These are phyloP conservation scores for Regulus satrapa DNA, from an alignment of 2,113 vertebrate genomes.

Conservation along the genomic window DNA sequence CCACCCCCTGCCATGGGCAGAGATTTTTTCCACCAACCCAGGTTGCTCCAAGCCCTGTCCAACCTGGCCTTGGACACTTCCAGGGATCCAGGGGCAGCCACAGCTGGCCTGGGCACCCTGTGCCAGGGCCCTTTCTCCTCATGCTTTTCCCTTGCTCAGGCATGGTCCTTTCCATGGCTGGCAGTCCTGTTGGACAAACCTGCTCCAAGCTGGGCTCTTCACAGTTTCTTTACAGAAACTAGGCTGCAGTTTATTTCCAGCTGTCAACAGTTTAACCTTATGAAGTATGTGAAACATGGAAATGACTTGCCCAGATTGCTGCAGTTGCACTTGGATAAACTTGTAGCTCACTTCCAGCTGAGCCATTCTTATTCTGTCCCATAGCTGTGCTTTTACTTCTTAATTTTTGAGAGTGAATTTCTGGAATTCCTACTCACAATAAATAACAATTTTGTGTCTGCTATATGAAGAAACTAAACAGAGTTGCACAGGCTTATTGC, in stretches of 20 bases:
- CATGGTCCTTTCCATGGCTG: neutral
- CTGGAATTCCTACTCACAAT: neutral
- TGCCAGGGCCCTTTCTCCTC: neutral
- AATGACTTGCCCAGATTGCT: neutral
- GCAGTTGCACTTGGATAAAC: neutral
- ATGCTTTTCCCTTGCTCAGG: neutral
- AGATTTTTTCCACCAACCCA: rapidly evolving
- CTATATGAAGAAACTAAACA: neutral
- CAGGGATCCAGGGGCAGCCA: neutral
- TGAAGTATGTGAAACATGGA: rapidly evolving
- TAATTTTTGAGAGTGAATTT: neutral
- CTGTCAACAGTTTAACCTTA: neutral
- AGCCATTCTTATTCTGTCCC: neutral
- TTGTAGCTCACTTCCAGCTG: neutral
- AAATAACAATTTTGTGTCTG: neutral
- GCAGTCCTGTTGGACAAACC: neutral
- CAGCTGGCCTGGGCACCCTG: neutral
- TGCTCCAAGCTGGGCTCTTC: neutral
- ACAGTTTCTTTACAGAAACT: too few relatives aligned
- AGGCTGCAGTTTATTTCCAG: neutral
- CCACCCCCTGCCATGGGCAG: neutral
- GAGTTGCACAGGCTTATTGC: neutral
- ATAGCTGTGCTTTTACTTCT: neutral
- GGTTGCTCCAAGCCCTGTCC: rapidly evolving
- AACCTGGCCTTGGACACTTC: neutral